phyloP scores from a whole-genome alignment of 2,113 vertebrate genomes.

The Xyrauchen texanus region DNA sequence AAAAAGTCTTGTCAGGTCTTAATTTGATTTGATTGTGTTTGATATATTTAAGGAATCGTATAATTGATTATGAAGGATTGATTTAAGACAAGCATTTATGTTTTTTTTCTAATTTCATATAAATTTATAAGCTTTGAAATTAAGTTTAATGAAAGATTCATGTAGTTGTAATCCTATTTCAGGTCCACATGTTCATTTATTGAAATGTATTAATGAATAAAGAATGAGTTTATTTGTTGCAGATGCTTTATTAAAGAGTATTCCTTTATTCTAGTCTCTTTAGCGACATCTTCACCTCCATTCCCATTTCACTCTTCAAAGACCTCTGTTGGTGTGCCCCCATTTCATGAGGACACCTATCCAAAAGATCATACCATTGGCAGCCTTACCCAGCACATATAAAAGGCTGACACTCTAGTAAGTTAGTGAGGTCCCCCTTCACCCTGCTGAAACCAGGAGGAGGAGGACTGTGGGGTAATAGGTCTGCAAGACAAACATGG shows the following conservation, averaged over 20 bases:
- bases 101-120: no score
- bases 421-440: conserved; percentile 46
- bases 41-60: no score
- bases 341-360: conserved; percentile 48
- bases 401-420: conserved; percentile 26
- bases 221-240: neutral
- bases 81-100: no score
- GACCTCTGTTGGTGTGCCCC: conserved; percentile 39
- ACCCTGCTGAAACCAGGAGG: conserved; percentile 1
- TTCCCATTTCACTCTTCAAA: conserved; percentile 46
- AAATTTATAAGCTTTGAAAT: neutral
- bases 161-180: neutral
- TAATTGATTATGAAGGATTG: no score
- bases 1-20: no score
- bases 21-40: no score
- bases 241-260: neutral
- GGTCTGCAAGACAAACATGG: conserved; percentile 72
- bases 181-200: neutral
- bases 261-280: conserved; percentile 24
- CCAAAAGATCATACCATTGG: conserved; percentile 36
- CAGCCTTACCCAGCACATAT: conserved; percentile 14
- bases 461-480: conserved; percentile 51
- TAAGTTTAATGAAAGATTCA: neutral
- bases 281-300: conserved; percentile 37
- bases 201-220: neutral